A percentile compares a stretch with the other conserved stretches of the same genome.
Evolutionary conservation across 2,797 vertebrate genomes (phyloP).

Genomic region (Rhincodon typus): DNA sequence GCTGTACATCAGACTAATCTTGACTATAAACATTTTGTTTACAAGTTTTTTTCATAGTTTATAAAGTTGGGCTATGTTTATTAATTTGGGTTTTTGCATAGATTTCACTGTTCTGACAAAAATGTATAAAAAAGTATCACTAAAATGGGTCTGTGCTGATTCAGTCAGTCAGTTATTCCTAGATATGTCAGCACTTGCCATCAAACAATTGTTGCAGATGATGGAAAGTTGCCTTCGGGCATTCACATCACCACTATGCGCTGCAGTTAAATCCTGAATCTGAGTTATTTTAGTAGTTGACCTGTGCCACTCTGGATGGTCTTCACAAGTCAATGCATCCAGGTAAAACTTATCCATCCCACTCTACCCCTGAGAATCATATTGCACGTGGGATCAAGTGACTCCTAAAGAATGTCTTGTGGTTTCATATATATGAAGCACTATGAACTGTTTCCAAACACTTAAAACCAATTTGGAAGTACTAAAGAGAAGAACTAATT

Average conservation of each 20-base stretch:
- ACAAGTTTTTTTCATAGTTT: neutral
- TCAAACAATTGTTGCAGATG: neutral
- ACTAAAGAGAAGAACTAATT: neutral
- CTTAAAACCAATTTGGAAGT: neutral
- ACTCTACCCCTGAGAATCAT: neutral
- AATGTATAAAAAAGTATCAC: neutral
- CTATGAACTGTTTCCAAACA: slow-evolving; percentile 2
- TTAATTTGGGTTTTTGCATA: neutral
- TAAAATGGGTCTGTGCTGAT: neutral
- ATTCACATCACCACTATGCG: neutral
- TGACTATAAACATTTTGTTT: neutral
- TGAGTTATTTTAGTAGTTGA: neutral
- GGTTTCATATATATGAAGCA: neutral
- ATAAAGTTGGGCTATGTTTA: neutral
- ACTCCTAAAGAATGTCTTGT: neutral
- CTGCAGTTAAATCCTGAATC: neutral
- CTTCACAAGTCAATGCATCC: neutral
- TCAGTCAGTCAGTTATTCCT: neutral
- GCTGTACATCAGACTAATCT: neutral
- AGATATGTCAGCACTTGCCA: neutral
- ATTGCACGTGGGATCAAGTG: neutral
- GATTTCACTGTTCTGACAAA: neutral
- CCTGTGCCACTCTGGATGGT: neutral
- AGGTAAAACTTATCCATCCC: neutral
- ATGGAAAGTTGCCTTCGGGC: neutral